Base-by-base conservation (phyloP, 2,113 vertebrate genomes). In the Oryzias woworae region DNA sequence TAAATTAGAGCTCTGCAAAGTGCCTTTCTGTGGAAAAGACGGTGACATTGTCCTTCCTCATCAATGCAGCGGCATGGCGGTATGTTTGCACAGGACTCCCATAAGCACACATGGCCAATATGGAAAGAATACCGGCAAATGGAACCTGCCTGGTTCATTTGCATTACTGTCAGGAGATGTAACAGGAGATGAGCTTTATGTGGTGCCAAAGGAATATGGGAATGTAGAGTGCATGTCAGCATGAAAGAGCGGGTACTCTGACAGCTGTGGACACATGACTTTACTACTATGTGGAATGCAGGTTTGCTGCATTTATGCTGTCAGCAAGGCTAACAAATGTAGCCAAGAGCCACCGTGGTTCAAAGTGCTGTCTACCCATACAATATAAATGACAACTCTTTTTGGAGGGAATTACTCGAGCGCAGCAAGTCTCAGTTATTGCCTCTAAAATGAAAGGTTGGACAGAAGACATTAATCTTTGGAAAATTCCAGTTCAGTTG, bases 271-370 rank as follows among this genome's bases (percentile, higher is more conserved):
- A 69, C 56, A 62, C 44, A 50, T 58, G 48, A 73, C 62, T 69
- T 82, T 41, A 52, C 84, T 87, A 69, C 78, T 41, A 52, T 55
- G 57, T 10, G 83, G 80, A 89, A 89, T 87, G 82, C 54, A 48
- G 41, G 53, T 26, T 77, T 46, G 48, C 59, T 86, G 62, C 80
- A 82, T 88, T 87, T 86, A 69, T 81, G 59, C 62, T 62, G 69
- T 61, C 42, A n/a, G 49, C 53, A 51, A 64, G 46, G 58, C 62
- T 62, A 62, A 60, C 57, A 74, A 53, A 66, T 51, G 45, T 44
- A 46, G 61, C 63, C 57, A 53, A 0, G 22, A 17, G 26, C 52
- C 65, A 22, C 51, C 52, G 28, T 28, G 12, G 46, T 66, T 71
- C 68, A 52, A 62, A 72, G 59, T 57, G 74, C 69, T 80, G 69